Evolutionary conservation across 2,888 invertebrate genomes (phyloP), one percentile per base, ranked within the genome.

Genomic region (Dascillus cervinus): DNA sequence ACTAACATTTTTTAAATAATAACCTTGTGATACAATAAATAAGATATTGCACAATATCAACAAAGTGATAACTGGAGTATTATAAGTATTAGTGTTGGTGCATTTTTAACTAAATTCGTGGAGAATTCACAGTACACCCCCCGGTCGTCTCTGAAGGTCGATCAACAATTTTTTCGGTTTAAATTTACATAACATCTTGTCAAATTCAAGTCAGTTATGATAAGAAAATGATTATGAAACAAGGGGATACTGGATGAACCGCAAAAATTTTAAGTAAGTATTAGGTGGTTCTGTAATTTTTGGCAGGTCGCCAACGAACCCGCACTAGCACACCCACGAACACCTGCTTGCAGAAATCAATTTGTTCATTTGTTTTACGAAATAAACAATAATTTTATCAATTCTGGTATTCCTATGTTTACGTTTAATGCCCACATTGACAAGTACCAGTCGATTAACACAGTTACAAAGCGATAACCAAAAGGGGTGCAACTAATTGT

Each of bases 301-400:
- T 60, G 60, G 60, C 56, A 46, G 33, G 37, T 47, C 43, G 60
- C 61, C 62, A 61, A 37, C 31, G 27, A 33, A 37, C 31, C 29
- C 36, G 49, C 41, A 50, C 46, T 47, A 53, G 55, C 55, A 59
- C 62, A 60, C 62, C 61, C 60, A 63, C 60, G 50, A 56, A 60
- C 61, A 62, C 61, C 62, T 61, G 62, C 62, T 61, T 34, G 45
- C 45, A 41, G 46, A 46, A 48, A 50, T 43, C 47, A 45, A 41
- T 49, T 47, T 38, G 31, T 31, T 29, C 32, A 34, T 39, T 46
- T 46, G 36, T 46, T 46, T 49, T 38, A 32, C 17, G 9, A 29
- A 29, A 13, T 23, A 14, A n/a, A n/a, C n/a, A n/a, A n/a, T n/a
- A n/a, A n/a, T n/a, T n/a, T n/a, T n/a, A n/a, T n/a, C n/a, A n/a